Base-by-base conservation (phyloP, 2,888 invertebrate genomes). In the Rhabditoides inermis region DNA sequence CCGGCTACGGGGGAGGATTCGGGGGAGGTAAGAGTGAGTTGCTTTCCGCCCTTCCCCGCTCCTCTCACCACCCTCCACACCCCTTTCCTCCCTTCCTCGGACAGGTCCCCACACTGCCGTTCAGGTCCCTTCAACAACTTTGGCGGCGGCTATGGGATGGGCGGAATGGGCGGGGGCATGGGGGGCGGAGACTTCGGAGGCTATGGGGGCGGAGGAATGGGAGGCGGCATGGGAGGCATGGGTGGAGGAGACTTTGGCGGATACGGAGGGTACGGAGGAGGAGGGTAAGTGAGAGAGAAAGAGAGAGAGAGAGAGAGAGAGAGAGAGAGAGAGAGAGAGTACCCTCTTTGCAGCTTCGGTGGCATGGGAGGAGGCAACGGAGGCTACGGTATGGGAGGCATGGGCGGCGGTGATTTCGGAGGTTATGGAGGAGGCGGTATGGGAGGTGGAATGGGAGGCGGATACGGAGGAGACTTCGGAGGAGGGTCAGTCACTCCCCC, bases 361-460 rank as follows among this genome's bases (percentile, higher is more conserved):
- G 6, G 22, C 28, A 10, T 32, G 32, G 15, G 7, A 27, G 51
- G 39, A 42, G 55, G 52, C 26, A 49, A 41, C 27, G 46, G 41
- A 49, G 49, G 51, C 35, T 51, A 49, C 32, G 47, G 51, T 51
- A 47, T 51, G 51, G 18, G 51, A 55, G 36, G 32, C 45, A 36
- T 35, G 7, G 3, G 39, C 1, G 48, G 36, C 18, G 26, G 20
- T 30, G 15, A 7, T 23, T 45, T 45, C 42, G 45, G 40, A 2
- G 39, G n/a, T 25, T 32, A 41, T 39, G 28, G 32, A 23, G 39
- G 12, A 42, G 20, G 30, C 28, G 30, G 42, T 12, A 45, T 42
- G 12, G 37, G 30, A 26, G 44, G 15, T 25, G 23, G 36, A 40
- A 12, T 26, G 27, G 25, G n/a, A 49, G n/a, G 15, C n/a, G 39